phyloP scores from a whole-genome alignment of 2,888 invertebrate species.

The Furcula furcula region DNA sequence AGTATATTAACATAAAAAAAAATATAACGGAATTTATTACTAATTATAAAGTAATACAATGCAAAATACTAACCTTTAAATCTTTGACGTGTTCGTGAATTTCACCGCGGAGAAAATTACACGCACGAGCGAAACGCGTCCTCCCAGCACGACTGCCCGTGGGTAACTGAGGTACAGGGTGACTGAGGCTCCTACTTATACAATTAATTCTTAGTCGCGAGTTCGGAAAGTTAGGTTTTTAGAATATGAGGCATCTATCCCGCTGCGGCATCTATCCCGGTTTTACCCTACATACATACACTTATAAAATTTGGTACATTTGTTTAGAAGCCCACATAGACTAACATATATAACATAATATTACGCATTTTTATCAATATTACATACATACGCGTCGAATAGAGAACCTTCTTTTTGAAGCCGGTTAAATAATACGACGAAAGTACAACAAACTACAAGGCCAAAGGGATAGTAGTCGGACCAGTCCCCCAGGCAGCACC shows the following conservation, averaged over 20 bases:
- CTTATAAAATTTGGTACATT: too few species aligned
- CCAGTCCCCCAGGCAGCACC: too few species aligned
- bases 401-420: too few species aligned
- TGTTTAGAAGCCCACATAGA: too few species aligned
- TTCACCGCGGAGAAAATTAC: conserved; percentile 10
- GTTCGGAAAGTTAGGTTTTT: background rate
- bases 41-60: conserved; percentile 15
- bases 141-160: conserved; percentile 63
- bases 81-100: conserved; percentile 11
- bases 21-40: conserved; percentile 10
- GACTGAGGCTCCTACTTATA: background rate
- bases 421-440: too few species aligned
- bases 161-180: conserved; percentile 24
- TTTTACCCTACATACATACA: background rate
- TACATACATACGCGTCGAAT: too few species aligned
- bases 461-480: too few species aligned
- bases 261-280: background rate
- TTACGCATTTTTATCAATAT: too few species aligned
- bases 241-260: too few species aligned
- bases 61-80: conserved; percentile 9
- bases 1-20: conserved; percentile 12
- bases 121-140: conserved; percentile 4
- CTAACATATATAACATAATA: too few species aligned
- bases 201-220: background rate
- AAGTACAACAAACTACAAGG: too few species aligned